Conservation (phyloP, 2,888 invertebrate genomes). For the Chalcis sispes region DNA sequence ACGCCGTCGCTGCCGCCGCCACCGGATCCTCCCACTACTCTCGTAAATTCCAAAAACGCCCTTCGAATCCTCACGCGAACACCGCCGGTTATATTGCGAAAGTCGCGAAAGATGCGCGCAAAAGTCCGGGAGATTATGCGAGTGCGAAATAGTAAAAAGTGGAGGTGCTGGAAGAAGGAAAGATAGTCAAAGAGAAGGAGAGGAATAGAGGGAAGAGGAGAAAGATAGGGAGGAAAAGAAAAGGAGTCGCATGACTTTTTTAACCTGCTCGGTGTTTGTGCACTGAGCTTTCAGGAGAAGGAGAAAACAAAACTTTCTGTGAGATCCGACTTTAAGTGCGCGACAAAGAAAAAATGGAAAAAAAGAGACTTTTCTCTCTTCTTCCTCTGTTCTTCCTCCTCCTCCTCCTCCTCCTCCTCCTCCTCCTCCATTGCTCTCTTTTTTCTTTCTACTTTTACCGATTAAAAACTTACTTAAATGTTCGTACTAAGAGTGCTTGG, state of each 20-base stretch:
- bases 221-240: neutral
- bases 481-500: too few relatives aligned
- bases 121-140: neutral
- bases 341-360: constrained; percentile 19
- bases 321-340: constrained; percentile 37
- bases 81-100: constrained; percentile 38
- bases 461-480: constrained; percentile 41
- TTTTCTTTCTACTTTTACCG: too few relatives aligned
- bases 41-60: constrained; percentile 36
- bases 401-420: neutral
- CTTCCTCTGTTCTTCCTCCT: neutral
- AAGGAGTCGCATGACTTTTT: constrained; percentile 29
- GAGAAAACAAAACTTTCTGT: constrained; percentile 34
- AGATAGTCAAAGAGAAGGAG: neutral
- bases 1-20: neutral
- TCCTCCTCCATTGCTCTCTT: neutral
- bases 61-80: constrained; percentile 27
- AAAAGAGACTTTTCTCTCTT: constrained; percentile 29
- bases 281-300: constrained; percentile 13
- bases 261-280: constrained; percentile 27
- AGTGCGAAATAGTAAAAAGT: neutral
- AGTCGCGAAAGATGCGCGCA: constrained; percentile 5
- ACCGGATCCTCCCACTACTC: neutral
- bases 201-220: neutral
- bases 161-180: neutral